phyloP scores from a whole-genome alignment of 2,113 vertebrate species.

The Epinephelus lanceolatus region DNA sequence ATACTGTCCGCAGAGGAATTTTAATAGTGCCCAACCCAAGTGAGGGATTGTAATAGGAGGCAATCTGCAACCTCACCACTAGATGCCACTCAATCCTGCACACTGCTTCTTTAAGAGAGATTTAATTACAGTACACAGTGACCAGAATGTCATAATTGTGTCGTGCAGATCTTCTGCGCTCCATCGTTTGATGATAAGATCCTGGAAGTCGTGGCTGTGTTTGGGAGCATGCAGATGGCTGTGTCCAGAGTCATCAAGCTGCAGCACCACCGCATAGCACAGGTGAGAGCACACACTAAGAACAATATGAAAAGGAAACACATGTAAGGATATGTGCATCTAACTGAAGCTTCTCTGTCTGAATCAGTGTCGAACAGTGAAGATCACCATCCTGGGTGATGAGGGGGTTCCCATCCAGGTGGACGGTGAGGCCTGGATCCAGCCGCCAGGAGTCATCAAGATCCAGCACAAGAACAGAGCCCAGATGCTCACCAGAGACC shows the following conservation, averaged over 20 bases:
- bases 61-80: too few species aligned
- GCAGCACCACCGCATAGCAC: constrained; percentile 97
- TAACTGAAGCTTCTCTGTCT: not conserved
- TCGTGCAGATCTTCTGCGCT: constrained; percentile 94
- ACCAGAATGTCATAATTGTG: not conserved
- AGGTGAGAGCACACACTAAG: constrained; percentile 83
- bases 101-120: too few species aligned
- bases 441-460: constrained; percentile 97
- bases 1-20: too few species aligned
- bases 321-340: rapidly evolving
- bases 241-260: constrained; percentile 98
- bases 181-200: constrained; percentile 99
- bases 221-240: constrained; percentile 99
- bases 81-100: too few species aligned
- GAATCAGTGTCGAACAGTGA: constrained; percentile 92
- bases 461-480: constrained; percentile 98
- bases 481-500: constrained; percentile 97
- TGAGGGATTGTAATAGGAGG: too few species aligned
- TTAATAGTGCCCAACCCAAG: too few species aligned
- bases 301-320: not conserved
- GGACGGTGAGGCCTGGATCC: constrained; percentile 98
- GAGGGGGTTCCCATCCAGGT: constrained; percentile 98
- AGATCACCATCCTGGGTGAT: constrained; percentile 98
- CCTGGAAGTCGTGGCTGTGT: constrained; percentile 96
- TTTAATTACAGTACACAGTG: not conserved